Conservation (phyloP, 2,797 vertebrate genomes). For the Alca torda region DNA sequence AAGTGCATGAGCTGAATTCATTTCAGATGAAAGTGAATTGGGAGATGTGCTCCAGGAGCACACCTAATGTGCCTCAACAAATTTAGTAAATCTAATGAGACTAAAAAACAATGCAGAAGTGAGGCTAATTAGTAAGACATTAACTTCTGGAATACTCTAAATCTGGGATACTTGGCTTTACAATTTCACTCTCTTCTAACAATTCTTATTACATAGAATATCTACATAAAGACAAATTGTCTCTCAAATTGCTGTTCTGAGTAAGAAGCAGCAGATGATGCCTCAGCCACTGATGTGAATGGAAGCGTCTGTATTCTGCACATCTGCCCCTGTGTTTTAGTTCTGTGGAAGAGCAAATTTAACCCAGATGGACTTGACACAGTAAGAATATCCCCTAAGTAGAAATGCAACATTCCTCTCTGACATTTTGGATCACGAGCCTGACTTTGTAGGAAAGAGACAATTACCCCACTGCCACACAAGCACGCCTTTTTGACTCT, state of each 20-base stretch:
- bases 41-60: neutral
- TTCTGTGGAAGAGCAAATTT: conserved; percentile 13
- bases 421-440: neutral
- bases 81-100: neutral
- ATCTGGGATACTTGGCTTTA: neutral
- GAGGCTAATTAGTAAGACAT: neutral
- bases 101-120: neutral
- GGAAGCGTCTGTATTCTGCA: neutral
- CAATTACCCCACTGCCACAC: neutral
- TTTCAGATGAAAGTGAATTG: neutral
- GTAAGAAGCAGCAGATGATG: neutral
- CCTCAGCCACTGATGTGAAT: neutral
- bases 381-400: neutral
- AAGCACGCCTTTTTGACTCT: neutral
- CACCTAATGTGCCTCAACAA: neutral
- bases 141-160: neutral
- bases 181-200: neutral
- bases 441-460: neutral
- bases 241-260: neutral
- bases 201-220: neutral
- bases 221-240: neutral
- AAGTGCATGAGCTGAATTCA: neutral
- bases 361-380: conserved; percentile 1
- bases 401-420: conserved; percentile 13
- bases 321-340: neutral